Evolutionary conservation across 2,113 vertebrate species (phyloP).

Genomic region (Pseudorasbora parva): DNA sequence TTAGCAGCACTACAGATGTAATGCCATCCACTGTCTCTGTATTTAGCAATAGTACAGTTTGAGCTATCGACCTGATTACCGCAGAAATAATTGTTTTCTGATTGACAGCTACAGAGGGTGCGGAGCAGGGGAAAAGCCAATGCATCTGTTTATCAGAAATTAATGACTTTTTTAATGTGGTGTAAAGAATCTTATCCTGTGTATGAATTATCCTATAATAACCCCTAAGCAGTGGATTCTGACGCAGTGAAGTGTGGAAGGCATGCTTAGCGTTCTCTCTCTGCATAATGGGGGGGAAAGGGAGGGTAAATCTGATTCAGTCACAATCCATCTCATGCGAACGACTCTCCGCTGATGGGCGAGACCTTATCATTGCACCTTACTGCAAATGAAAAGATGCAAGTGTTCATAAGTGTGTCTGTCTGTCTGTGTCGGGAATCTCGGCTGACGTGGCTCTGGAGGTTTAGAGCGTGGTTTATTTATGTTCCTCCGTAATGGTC

Average conservation of each 20-base stretch:
- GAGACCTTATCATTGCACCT: constrained; percentile 36
- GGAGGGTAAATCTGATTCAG: constrained; percentile 48
- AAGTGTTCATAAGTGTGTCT: constrained; percentile 43
- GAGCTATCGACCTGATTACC: constrained; percentile 63
- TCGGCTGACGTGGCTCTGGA: constrained; percentile 3
- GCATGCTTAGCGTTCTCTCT: constrained; percentile 45
- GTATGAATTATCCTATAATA: constrained; percentile 60
- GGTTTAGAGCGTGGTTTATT: constrained; percentile 16
- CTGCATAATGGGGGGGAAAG: constrained; percentile 39
- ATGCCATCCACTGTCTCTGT: constrained; percentile 24
- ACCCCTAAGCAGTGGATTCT: constrained; percentile 57
- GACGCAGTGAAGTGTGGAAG: constrained; percentile 51
- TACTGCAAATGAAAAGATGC: constrained; percentile 40
- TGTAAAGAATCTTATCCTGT: constrained; percentile 56
- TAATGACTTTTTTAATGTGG: constrained; percentile 65
- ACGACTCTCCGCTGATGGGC: constrained; percentile 46
- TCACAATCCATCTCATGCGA: constrained; percentile 50
- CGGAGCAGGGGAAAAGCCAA: constrained; percentile 16
- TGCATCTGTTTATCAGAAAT: constrained; percentile 68
- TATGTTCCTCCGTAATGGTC: background rate
- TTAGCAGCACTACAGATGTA: constrained; percentile 38
- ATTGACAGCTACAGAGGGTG: constrained; percentile 63
- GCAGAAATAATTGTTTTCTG: constrained; percentile 63
- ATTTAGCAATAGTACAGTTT: constrained; percentile 57
- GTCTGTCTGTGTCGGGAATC: constrained; percentile 34